phyloP scores from a whole-genome alignment of 2,113 vertebrate species.

The Martes martes region DNA sequence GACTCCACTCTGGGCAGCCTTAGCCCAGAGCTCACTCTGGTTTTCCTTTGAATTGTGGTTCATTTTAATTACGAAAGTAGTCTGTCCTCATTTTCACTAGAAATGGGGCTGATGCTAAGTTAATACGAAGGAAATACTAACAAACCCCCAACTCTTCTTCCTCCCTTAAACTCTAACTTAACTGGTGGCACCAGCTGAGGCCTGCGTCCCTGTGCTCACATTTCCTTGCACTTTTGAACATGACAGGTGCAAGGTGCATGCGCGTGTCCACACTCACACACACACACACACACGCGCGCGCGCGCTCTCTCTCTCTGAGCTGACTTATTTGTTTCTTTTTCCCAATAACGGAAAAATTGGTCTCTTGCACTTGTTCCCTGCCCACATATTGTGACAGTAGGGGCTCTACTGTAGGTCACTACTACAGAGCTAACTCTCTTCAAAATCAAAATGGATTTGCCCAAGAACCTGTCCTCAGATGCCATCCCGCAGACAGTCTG shows the following conservation, averaged over 20 bases:
- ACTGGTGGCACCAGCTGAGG: not conserved
- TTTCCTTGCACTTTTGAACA: not conserved
- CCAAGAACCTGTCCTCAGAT: not conserved
- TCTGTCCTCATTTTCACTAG: not conserved
- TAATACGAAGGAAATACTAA: not conserved
- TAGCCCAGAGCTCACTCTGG: not conserved
- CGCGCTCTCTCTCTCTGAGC: not conserved
- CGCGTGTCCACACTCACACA: fast-evolving
- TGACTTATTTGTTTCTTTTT: not conserved
- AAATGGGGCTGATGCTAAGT: not conserved
- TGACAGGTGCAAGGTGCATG: not conserved
- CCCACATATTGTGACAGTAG: not conserved
- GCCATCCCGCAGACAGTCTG: not conserved
- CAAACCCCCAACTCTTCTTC: not conserved
- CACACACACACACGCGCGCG: too few relatives aligned
- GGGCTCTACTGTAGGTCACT: not conserved
- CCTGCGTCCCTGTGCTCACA: not conserved
- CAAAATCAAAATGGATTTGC: not conserved
- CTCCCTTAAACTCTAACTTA: not conserved
- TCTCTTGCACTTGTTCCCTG: not conserved
- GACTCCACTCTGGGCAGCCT: not conserved
- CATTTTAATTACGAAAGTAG: not conserved
- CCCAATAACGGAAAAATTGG: not conserved
- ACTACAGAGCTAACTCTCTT: not conserved
- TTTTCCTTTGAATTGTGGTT: not conserved